These are phyloP conservation scores for Drymodes brunneopygia DNA, from an alignment of 2,113 vertebrate genomes.

Conservation along the genomic window DNA sequence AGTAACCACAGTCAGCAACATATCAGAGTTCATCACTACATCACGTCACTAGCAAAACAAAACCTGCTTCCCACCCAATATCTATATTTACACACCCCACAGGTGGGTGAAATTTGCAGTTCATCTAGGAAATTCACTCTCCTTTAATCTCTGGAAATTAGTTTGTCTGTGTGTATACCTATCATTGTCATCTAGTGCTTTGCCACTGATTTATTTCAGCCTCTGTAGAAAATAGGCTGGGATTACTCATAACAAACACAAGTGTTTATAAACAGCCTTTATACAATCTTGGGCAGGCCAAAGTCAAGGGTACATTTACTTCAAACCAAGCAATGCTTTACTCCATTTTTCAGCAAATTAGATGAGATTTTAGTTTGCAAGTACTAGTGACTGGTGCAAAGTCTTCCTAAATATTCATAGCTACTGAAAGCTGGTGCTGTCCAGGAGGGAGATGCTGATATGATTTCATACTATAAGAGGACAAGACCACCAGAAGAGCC, in stretches of 20 bases:
- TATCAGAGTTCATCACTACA: slow-evolving; percentile 60
- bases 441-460: neutral
- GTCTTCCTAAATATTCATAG: neutral
- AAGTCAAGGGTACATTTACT: neutral
- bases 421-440: neutral
- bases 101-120: slow-evolving; percentile 54
- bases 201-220: slow-evolving; percentile 32
- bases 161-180: neutral
- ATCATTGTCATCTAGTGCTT: neutral
- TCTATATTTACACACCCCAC: slow-evolving; percentile 51
- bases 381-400: neutral
- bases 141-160: slow-evolving; percentile 41
- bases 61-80: slow-evolving; percentile 13
- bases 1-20: slow-evolving; percentile 56
- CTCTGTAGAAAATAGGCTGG: slow-evolving; percentile 31
- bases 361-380: neutral
- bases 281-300: neutral
- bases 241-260: neutral
- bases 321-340: neutral
- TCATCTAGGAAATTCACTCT: slow-evolving; percentile 42
- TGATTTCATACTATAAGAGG: neutral
- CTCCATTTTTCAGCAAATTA: neutral
- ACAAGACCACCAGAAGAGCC: neutral
- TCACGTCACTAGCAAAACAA: slow-evolving; percentile 42
- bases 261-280: neutral